Evolutionary conservation across 1,140 invertebrate species (phyloP), one percentile per base, ranked within the genome.

Genomic region (Bombus ignitus): DNA sequence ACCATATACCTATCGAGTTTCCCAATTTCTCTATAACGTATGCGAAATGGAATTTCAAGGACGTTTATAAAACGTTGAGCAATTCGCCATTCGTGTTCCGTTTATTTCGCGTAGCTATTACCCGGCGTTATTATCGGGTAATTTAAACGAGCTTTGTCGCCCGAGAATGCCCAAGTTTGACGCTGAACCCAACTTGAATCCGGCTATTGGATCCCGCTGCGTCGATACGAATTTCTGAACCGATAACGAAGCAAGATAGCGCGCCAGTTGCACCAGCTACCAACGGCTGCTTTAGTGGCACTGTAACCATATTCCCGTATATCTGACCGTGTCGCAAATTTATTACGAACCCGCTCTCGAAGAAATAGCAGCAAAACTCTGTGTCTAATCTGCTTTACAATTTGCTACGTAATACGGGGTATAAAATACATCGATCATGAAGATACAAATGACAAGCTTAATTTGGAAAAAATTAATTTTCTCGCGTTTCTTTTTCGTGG

Each of bases 121-220:
- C 15, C 70, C 37, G 18, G 2, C 12, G 37, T 22, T 70, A 39
- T 39, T 70, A 25, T 39, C 25, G 37, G 35, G 13, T 66, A 76
- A 76, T 76, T 66, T 53, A 37, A 44, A 42, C 62, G 72, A 28
- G 42, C 44, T 76, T 82, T 15, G 81, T 82, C 47, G 25, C 70
- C 42, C 72, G 72, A 42, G 42, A 83, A 76, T 53, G 72, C 3
- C 72, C 9, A 75, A 75, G 72, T 82, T 82, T 57, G 4, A 12
- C 35, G 68, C 37, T 70, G 37, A 42, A 39, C 6, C 15, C 39
- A n/a, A 39, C 70, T 15, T 13, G 37, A 15, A 72, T n/a, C 39
- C 5, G 2, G 25, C 39, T 44, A 72, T 42, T n/a, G 37, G 70
- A 39, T n/a, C 37, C 5, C 1, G 70, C n/a, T 72, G 39, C 37